phyloP scores from a whole-genome alignment of 2,888 invertebrate species.

The Mactromeris polynyma region DNA sequence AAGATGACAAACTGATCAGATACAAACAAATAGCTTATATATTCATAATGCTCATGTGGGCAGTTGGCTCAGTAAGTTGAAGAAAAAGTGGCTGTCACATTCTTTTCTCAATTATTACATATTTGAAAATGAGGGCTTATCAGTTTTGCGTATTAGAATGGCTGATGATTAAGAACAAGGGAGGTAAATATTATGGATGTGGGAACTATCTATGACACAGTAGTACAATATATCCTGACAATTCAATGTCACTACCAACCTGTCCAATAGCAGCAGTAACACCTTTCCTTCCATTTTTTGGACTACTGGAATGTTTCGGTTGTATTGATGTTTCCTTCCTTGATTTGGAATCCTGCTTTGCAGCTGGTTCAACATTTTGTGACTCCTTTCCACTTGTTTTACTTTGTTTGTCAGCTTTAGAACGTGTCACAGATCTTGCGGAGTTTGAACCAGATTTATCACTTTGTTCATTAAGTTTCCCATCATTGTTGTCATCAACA shows the following conservation, averaged over 20 bases:
- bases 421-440: slow-evolving; percentile 1
- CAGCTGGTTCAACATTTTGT: background rate
- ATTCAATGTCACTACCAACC: slow-evolving; percentile 71
- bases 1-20: too few species aligned
- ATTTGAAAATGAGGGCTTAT: too few species aligned
- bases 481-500: slow-evolving; percentile 5
- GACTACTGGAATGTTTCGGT: slow-evolving; percentile 69
- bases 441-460: slow-evolving; percentile 7
- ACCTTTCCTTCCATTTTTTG: slow-evolving; percentile 54
- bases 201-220: too few species aligned
- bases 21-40: too few species aligned
- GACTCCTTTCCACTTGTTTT: background rate
- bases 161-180: too few species aligned
- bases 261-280: slow-evolving; percentile 78
- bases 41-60: too few species aligned
- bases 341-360: slow-evolving; percentile 15
- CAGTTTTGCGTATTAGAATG: too few species aligned
- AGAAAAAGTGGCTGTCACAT: too few species aligned
- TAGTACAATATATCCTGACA: too few species aligned
- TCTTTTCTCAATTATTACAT: too few species aligned
- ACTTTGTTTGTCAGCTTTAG: background rate
- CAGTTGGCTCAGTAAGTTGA: too few species aligned
- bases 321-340: slow-evolving; percentile 35
- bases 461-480: background rate
- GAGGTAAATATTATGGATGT: too few species aligned